Conservation (phyloP, 2,113 vertebrate genomes). For the Hoplias malabaricus region DNA sequence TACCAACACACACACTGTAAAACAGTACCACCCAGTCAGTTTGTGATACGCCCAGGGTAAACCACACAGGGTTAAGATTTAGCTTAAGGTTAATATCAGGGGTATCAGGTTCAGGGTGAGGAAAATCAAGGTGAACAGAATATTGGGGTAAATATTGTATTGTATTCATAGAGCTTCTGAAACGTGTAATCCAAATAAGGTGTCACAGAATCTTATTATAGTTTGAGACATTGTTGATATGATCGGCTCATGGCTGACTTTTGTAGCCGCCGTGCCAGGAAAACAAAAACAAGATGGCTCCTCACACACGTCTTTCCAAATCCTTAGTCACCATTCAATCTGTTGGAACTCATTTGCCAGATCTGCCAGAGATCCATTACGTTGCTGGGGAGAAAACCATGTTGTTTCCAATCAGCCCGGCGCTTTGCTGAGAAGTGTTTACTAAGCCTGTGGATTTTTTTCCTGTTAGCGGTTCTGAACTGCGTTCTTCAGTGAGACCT, state of each 20-base stretch:
- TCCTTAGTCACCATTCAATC: slow-evolving; percentile 68
- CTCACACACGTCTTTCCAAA: slow-evolving; percentile 55
- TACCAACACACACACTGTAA: too few relatives aligned
- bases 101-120: too few relatives aligned
- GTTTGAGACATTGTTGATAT: not conserved
- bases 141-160: too few relatives aligned
- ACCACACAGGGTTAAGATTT: too few relatives aligned
- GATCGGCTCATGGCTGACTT: not conserved
- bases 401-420: slow-evolving; percentile 60
- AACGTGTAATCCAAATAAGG: too few relatives aligned
- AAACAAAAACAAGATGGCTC: slow-evolving; percentile 25
- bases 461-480: slow-evolving; percentile 19
- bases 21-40: too few relatives aligned
- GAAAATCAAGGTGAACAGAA: too few relatives aligned
- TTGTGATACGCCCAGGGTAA: too few relatives aligned
- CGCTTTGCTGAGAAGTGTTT: slow-evolving; percentile 67
- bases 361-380: slow-evolving; percentile 61
- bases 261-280: not conserved
- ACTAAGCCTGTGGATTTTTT: slow-evolving; percentile 62
- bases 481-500: not conserved
- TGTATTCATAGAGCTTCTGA: too few relatives aligned
- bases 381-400: slow-evolving; percentile 62
- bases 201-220: too few relatives aligned
- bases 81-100: too few relatives aligned
- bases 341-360: slow-evolving; percentile 67